Base-by-base conservation (phyloP, 2,113 vertebrate species). In the Ciconia stormi region DNA sequence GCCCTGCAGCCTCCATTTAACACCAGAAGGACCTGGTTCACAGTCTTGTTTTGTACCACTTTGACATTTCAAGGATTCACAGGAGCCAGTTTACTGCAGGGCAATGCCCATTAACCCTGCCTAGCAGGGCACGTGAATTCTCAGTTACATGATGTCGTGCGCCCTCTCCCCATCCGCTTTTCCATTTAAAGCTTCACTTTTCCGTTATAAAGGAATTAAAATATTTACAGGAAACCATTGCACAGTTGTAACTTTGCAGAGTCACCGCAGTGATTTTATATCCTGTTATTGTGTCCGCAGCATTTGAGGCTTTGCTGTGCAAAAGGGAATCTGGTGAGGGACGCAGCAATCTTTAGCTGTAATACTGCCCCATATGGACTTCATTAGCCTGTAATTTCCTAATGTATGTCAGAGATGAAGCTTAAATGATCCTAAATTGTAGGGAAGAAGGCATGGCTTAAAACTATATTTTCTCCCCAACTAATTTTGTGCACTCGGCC, bases 31-130 rank as follows among this genome's bases (percentile, higher is more conserved):
- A 87, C 76, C 90, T 14, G 71, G 79, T 32, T n/a, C 90, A 36
- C 42, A n/a, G 5, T 27, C 94, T 89, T 13, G 76, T 55, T 90
- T 7, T 59, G 92, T 12, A 21, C 22, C 87, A 3, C 90, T 32
- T 4, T 90, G 96, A 91, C 95, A 96, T 95, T 93, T 96, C 42
- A 22, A 21, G 93, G 69, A 36, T 50, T 94, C 22, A 23, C 91
- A 42, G 95, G 95, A 94, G 95, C 79, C 7, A 6, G 32, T 79
- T 82, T 82, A 69, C 91, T 91, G 86, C 84, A 30, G 95, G 78
- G 87, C 95, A 80, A n/a, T 95, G 87, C 89, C 95, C 95, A 93
- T 93, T 93, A 95, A 93, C 93, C 91, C 94, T 36, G 69, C 95
- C 89, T 63, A 27, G 89, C 93, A 89, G 91, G 95, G 83, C 89